These are phyloP conservation scores for Reticulitermes lucifugus DNA, from an alignment of 2,888 invertebrate genomes.

Conservation along the genomic window DNA sequence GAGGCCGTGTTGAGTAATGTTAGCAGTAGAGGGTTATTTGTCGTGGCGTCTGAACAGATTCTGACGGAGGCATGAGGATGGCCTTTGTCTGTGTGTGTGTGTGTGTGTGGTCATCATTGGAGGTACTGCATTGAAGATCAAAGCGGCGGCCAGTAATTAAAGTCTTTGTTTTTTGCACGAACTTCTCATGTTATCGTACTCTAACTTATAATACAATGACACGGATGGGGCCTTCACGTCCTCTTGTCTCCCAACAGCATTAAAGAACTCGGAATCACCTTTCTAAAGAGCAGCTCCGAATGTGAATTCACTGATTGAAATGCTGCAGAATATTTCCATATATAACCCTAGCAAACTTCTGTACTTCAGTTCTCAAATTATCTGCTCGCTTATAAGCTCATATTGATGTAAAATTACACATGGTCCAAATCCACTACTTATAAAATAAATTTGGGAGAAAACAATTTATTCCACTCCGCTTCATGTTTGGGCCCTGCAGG, in stretches of 20 bases:
- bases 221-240: not conserved
- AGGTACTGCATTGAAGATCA: slow-evolving; percentile 11
- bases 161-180: not conserved
- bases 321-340: no score
- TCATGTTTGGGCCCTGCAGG: no score
- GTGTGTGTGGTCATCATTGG: not conserved
- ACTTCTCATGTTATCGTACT: not conserved
- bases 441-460: no score
- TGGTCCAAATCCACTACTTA: no score
- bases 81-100: not conserved
- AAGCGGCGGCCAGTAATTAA: slow-evolving; percentile 2
- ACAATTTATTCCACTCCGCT: no score
- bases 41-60: not conserved
- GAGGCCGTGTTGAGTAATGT: not conserved
- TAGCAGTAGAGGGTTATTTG: not conserved
- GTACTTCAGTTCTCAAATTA: no score
- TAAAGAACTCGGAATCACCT: not conserved
- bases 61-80: not conserved
- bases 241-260: not conserved
- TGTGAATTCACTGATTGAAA: no score
- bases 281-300: not conserved
- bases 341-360: no score
- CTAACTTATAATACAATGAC: not conserved
- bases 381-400: no score
- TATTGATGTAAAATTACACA: no score